Percentiles rank a stretch among this genome's conserved stretches.
Conservation (phyloP, 23 tunicate genomes). For the Ciona savignyi region DNA sequence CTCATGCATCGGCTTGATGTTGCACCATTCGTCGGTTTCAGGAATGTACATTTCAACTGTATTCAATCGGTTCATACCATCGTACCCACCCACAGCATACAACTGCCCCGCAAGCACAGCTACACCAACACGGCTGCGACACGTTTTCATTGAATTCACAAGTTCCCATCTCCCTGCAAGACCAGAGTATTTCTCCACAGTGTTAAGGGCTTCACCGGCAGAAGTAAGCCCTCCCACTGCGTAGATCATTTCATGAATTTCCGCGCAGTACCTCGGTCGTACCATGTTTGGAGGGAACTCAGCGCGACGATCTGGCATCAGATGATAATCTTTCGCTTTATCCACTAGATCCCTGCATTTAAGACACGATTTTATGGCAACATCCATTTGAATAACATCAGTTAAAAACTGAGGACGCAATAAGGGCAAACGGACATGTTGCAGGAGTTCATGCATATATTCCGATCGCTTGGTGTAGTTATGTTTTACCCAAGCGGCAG, state of each 20-base stretch:
- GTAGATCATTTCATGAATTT: slow-evolving; percentile 59
- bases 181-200: slow-evolving; percentile 71
- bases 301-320: slow-evolving; percentile 76
- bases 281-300: slow-evolving; percentile 66
- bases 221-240: slow-evolving; percentile 88
- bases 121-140: slow-evolving; percentile 88
- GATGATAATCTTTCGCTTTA: slow-evolving; percentile 87
- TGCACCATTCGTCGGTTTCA: slow-evolving; percentile 52
- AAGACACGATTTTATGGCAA: slow-evolving; percentile 53
- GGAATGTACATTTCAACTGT: slow-evolving; percentile 78
- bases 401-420: slow-evolving; percentile 72
- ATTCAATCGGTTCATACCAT: slow-evolving; percentile 61
- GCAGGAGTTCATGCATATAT: slow-evolving; percentile 64
- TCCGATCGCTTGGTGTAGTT: slow-evolving; percentile 25
- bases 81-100: slow-evolving; percentile 91
- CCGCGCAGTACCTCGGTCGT: slow-evolving; percentile 78
- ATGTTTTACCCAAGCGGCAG: slow-evolving; percentile 61
- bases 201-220: slow-evolving; percentile 69
- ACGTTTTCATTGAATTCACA: slow-evolving; percentile 55
- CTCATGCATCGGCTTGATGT: slow-evolving; percentile 44
- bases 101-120: slow-evolving; percentile 65
- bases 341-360: slow-evolving; percentile 84
- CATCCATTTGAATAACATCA: slow-evolving; percentile 83
- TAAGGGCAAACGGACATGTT: slow-evolving; percentile 61
- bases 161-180: slow-evolving; percentile 51